phyloP scores from a whole-genome alignment of 2,797 vertebrate species.

The Liparis tanakae region DNA sequence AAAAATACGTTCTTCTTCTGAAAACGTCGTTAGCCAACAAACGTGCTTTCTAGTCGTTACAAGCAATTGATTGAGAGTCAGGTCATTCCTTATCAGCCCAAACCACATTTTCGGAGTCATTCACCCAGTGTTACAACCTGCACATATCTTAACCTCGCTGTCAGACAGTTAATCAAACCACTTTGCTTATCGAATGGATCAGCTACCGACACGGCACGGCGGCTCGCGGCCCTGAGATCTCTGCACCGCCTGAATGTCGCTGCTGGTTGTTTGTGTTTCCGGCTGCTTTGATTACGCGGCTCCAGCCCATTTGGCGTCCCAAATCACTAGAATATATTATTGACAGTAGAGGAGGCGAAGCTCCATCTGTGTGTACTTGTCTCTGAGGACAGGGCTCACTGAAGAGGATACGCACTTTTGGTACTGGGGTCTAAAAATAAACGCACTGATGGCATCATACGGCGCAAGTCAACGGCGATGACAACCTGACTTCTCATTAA shows the following conservation, averaged over 20 bases:
- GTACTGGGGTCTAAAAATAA: conserved; percentile 50
- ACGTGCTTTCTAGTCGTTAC: conserved; percentile 29
- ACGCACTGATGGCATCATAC: conserved; percentile 20
- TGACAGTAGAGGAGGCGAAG: conserved; percentile 77
- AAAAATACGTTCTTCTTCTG: not conserved
- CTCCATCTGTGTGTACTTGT: conserved; percentile 73
- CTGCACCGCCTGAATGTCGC: conserved; percentile 14
- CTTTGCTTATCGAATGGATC: conserved; percentile 55
- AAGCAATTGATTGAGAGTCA: conserved; percentile 36
- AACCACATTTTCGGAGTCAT: conserved; percentile 34
- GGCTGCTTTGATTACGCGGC: conserved; percentile 79
- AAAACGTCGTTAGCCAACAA: conserved; percentile 15
- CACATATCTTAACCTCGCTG: conserved; percentile 46
- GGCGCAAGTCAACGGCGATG: conserved; percentile 15
- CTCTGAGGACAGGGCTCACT: conserved; percentile 74
- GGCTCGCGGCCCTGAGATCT: conserved; percentile 25
- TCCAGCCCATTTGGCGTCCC: conserved; percentile 84
- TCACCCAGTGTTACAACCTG: conserved; percentile 18
- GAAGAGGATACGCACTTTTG: conserved; percentile 24
- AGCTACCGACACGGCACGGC: conserved; percentile 10
- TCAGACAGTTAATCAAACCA: conserved; percentile 62
- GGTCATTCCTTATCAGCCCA: conserved; percentile 46
- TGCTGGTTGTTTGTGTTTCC: conserved; percentile 59
- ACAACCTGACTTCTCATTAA: conserved; percentile 7
- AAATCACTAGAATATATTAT: conserved; percentile 83